Evolutionary conservation across 1,140 invertebrate genomes (phyloP).

Genomic region (Goniozus legneri): DNA sequence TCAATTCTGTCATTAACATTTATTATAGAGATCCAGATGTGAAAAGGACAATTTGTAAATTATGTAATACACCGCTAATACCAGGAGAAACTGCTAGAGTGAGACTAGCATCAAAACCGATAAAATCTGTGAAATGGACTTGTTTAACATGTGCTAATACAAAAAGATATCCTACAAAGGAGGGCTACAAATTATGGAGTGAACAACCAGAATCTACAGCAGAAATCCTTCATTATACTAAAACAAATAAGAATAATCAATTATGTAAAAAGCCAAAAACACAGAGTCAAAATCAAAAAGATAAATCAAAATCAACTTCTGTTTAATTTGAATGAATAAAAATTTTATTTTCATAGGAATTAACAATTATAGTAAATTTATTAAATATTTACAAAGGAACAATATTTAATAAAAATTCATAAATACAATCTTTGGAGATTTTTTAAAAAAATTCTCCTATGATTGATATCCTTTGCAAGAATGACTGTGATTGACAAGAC

Average conservation of each 20-base stretch:
- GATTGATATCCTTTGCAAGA: conserved; percentile 68
- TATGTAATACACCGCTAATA: conserved; percentile 44
- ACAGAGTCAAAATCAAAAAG: no score
- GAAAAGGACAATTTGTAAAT: conserved; percentile 46
- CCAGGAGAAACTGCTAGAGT: conserved; percentile 47
- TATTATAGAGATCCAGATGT: conserved; percentile 40
- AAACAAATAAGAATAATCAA: no score
- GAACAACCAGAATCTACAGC: conserved; percentile 36
- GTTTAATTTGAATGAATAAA: no score
- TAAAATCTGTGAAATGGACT: conserved; percentile 39
- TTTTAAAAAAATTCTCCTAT: conserved; percentile 64
- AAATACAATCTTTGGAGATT: not conserved
- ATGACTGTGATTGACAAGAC: conserved; percentile 66
- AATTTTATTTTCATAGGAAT: no score
- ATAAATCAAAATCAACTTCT: no score
- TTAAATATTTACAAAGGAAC: no score
- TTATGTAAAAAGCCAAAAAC: no score
- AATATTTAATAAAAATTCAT: not conserved
- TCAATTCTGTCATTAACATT: conserved; percentile 6
- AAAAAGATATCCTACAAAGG: conserved; percentile 37
- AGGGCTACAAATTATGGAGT: conserved; percentile 41
- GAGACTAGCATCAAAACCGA: conserved; percentile 39
- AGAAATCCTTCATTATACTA: conserved; percentile 37
- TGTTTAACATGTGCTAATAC: conserved; percentile 35
- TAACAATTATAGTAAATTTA: no score